These are phyloP conservation scores for Gymnoscopelus braueri DNA, from an alignment of 2,797 vertebrate genomes.

Conservation along the genomic window DNA sequence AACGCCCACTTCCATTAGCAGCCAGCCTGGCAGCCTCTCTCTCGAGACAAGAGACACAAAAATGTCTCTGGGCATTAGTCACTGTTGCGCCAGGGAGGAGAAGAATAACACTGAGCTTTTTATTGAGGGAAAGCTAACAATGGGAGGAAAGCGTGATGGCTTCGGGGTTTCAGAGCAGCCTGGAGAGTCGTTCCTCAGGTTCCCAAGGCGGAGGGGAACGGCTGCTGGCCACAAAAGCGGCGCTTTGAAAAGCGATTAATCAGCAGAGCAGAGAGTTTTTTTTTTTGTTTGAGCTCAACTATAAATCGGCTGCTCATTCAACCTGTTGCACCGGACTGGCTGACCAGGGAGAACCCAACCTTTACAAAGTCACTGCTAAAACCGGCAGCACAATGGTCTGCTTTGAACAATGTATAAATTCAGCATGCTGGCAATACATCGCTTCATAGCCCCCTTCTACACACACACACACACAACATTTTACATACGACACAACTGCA, in stretches of 20 bases:
- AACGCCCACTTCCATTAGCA: constrained; percentile 76
- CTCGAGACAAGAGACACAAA: constrained; percentile 50
- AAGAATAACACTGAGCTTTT: constrained; percentile 74
- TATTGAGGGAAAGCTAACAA: constrained; percentile 81
- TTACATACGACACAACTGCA: not conserved
- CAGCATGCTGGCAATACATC: constrained; percentile 2
- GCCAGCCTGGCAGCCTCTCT: constrained; percentile 54
- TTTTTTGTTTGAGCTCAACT: constrained; percentile 18
- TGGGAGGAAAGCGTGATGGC: constrained; percentile 78
- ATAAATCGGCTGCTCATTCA: constrained; percentile 43
- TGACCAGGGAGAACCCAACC: constrained; percentile 15
- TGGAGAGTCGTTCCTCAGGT: constrained; percentile 57
- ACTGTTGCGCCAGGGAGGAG: constrained; percentile 73
- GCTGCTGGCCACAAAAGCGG: constrained; percentile 25
- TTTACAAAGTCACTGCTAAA: constrained; percentile 34
- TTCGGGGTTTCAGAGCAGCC: constrained; percentile 49
- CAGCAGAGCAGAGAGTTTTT: constrained; percentile 27
- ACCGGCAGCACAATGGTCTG: constrained; percentile 43
- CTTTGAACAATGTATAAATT: constrained; percentile 29
- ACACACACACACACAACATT: not conserved
- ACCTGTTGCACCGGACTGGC: constrained; percentile 32
- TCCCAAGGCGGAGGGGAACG: constrained; percentile 49
- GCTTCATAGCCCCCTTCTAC: not conserved
- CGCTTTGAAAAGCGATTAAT: constrained; percentile 53
- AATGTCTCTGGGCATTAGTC: constrained; percentile 73